phyloP scores from a whole-genome alignment of 64 coral and sea anemone species.

The Hydrozoanthus tunicans region DNA sequence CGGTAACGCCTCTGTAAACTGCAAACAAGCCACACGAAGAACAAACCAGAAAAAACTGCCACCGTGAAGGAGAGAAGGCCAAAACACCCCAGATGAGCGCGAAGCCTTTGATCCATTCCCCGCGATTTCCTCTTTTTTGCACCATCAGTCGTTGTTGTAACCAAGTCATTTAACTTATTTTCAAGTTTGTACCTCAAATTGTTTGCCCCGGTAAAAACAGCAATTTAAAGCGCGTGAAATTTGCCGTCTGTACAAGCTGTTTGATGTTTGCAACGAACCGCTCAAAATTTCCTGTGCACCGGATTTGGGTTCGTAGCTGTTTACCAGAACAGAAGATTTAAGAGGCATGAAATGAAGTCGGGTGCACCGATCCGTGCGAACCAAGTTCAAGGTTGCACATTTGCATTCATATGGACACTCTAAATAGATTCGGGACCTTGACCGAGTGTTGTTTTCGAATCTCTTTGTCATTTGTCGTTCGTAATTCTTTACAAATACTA shows the following conservation, averaged over 20 bases:
- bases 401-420: constrained; percentile 44
- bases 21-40: neutral
- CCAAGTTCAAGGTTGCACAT: constrained; percentile 56
- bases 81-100: neutral
- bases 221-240: constrained; percentile 12
- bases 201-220: neutral
- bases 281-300: neutral
- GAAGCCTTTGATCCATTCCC: constrained; percentile 21
- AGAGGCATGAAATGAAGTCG: constrained; percentile 41
- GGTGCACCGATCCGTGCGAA: constrained; percentile 14
- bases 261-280: neutral
- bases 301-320: neutral
- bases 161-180: neutral
- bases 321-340: constrained; percentile 32
- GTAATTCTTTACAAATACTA: constrained; percentile 23
- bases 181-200: neutral
- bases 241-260: neutral
- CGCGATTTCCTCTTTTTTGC: constrained; percentile 5
- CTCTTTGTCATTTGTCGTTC: constrained; percentile 38
- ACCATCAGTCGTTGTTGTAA: neutral
- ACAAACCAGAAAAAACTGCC: neutral
- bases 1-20: neutral
- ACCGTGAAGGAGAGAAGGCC: neutral
- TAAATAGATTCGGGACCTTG: constrained; percentile 46
- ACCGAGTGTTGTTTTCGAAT: constrained; percentile 15